A percentile compares a stretch with the other conserved stretches of the same genome.
These are phyloP conservation scores for Globodera ellingtonae DNA, from an alignment of 1,140 invertebrate genomes.

Conservation along the genomic window DNA sequence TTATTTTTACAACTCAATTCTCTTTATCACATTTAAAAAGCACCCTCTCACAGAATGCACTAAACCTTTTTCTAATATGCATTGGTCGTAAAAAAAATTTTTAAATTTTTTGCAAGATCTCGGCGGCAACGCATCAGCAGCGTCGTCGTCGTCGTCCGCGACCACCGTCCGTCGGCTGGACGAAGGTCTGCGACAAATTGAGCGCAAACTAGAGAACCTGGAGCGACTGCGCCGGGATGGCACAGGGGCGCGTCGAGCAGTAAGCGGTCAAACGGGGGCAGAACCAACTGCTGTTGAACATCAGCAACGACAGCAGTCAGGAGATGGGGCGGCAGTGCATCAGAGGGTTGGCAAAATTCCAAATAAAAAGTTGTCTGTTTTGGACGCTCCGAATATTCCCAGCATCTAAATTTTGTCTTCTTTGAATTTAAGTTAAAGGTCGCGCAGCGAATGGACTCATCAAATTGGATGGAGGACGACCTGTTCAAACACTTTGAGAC, in stretches of 20 bases:
- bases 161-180: slow-evolving; percentile 44
- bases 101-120: too few species aligned
- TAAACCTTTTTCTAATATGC: too few species aligned
- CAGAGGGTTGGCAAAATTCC: too few species aligned
- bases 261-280: background rate
- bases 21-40: too few species aligned
- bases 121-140: slow-evolving; percentile 1
- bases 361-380: too few species aligned
- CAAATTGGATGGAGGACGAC: slow-evolving; percentile 10
- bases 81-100: too few species aligned
- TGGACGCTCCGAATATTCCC: too few species aligned
- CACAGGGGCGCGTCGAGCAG: background rate
- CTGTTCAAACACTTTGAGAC: slow-evolving; percentile 47
- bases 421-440: background rate
- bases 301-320: too few species aligned
- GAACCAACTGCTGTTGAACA: slow-evolving; percentile 5
- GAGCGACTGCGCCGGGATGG: slow-evolving; percentile 36
- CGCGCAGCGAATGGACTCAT: background rate
- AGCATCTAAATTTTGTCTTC: too few species aligned
- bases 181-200: slow-evolving; percentile 58
- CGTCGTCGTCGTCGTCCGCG: slow-evolving; percentile 25
- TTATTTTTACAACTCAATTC: too few species aligned
- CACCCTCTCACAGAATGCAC: too few species aligned
- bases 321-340: too few species aligned
- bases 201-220: slow-evolving; percentile 54